Base-by-base conservation (phyloP, 2,113 vertebrate genomes). In the Jacana jacana region DNA sequence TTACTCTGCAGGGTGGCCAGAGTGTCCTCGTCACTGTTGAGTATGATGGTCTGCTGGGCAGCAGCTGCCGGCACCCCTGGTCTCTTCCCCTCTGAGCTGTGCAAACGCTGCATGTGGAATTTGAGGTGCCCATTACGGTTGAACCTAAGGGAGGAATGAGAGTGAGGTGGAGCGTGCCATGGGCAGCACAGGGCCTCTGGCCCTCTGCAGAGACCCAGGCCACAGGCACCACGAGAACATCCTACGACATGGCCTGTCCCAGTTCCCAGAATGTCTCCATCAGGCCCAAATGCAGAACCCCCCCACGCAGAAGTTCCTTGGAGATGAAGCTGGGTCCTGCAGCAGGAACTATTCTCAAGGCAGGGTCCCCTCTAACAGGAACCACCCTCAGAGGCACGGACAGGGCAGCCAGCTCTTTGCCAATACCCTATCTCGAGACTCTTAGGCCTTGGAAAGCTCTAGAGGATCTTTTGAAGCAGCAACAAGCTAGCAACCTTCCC, bases 71-170 rank as follows among this genome's bases (percentile, higher is more conserved):
- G 91, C 0, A 55, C 65, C 9, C 89, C 93, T 1, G 89, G 23
- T 92, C 98, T 98, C 81, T 98, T 98, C 54, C 97, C 95, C 27
- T 99, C 98, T 1, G 98, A 98, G 94, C 97, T 99, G 95, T 99
- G 99, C 82, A 99, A 98, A 73, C 99, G 98, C 95, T 99, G 99
- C 97, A 98, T 99, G 97, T 99, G 99, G 97, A 99, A 99, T 97
- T 99, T 99, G 68, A 99, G 98, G 95, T 99, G 99, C 19, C 99
- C 99, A 0, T 99, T 99, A 35, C 99, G 99, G 96, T 99, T 99
- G 97, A 99, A 99, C 93, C 99, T 99, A 89, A 0, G 0, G 66
- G 18, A n/a, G 55, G 39, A 54, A 25, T 2, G 5, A 70, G 27
- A 37, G 40, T 0, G 3, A 37, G 24, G 13, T 12, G 24, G 35